Evolutionary conservation across 2,797 vertebrate genomes (phyloP).

Genomic region (Sebastes cheni): DNA sequence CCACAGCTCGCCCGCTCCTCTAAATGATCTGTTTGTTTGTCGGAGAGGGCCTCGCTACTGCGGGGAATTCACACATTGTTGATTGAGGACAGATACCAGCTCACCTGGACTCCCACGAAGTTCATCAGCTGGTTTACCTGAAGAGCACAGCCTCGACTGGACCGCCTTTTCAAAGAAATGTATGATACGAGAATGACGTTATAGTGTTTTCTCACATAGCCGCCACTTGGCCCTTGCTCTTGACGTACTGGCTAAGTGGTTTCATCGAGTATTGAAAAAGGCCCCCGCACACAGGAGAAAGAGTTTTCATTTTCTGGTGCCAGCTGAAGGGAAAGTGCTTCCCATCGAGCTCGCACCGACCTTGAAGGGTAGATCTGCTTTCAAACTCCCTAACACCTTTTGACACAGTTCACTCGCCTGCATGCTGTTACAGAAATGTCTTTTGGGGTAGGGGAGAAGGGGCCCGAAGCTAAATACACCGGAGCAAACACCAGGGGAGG

Average conservation of each 20-base stretch:
- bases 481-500: constrained; percentile 56
- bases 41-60: constrained; percentile 36
- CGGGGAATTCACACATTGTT: constrained; percentile 45
- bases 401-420: constrained; percentile 79
- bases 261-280: constrained; percentile 67
- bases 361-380: constrained; percentile 82
- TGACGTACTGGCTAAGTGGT: constrained; percentile 73
- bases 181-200: neutral
- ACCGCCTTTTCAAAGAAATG: neutral
- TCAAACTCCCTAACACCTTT: constrained; percentile 80
- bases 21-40: constrained; percentile 69
- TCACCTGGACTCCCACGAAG: constrained; percentile 28
- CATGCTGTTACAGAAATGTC: constrained; percentile 79
- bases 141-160: neutral
- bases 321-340: constrained; percentile 62
- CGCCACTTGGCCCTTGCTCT: constrained; percentile 59
- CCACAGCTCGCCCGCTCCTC: constrained; percentile 37
- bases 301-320: constrained; percentile 61
- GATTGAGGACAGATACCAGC: constrained; percentile 31
- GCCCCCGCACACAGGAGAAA: constrained; percentile 58
- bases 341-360: constrained; percentile 63
- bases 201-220: constrained; percentile 30
- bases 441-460: constrained; percentile 59
- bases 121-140: constrained; percentile 1
- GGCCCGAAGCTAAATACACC: constrained; percentile 63